Evolutionary conservation across 1,140 invertebrate species (phyloP), one percentile per base, ranked within the genome.

Genomic region (Heterodera schachtii): DNA sequence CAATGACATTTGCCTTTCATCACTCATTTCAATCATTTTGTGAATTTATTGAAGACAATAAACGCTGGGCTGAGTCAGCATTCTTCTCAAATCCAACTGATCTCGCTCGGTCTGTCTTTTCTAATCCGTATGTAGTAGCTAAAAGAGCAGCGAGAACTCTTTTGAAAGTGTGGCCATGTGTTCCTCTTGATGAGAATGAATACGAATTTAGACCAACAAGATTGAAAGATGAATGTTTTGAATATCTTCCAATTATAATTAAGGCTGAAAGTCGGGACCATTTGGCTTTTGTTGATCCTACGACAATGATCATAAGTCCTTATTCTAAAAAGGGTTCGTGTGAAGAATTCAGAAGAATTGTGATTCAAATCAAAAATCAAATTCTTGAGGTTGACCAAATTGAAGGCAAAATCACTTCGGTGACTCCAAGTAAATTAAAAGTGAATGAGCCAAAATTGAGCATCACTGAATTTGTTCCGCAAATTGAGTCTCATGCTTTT

Each of bases 331-430:
- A 19, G 21, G 70, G 70, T 31, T n/a, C 70, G 4, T 73, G 70
- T 73, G 70, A n/a, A 13, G 70, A 73, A 73, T 73, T 73, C 47
- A 73, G 70, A n/a, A 73, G 19, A 13, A 19, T 73, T 44, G 19
- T 73, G 4, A 49, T 49, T 49, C 47, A 73, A n/a, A n/a, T 73
- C 1, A 73, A 73, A 19, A n/a, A 73, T 73, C 70, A 73, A 73
- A 73, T 6, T n/a, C 19, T 73, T 5, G 70, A 73, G 6, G 70
- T 73, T n/a, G 70, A 73, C 21, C 70, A 73, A n/a, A 31, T 73
- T 73, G 70, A 73, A 73, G 70, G 70, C 13, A 73, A 73, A 73
- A 73, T 73, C 11, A 73, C 70, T n/a, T 73, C 70, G 70, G 70
- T 73, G 11, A 73, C 43, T 19, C 70, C 70, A n/a, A 73, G 6